phyloP scores from a whole-genome alignment of 2,113 vertebrate genomes.

The Motacilla tschutschensis region DNA sequence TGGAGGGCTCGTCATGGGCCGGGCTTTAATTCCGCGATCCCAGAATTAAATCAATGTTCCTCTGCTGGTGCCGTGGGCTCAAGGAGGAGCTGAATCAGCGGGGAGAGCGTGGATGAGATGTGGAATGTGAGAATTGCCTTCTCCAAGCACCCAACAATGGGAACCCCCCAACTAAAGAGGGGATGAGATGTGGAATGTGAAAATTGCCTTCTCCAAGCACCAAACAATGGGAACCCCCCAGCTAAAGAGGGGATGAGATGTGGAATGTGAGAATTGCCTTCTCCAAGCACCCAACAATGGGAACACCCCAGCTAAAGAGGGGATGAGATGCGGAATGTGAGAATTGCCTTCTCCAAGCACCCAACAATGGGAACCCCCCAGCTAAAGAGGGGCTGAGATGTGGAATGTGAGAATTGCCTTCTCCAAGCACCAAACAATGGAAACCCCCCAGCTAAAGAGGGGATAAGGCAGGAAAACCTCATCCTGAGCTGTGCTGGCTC shows the following conservation, averaged over 20 bases:
- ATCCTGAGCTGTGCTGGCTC: not conserved
- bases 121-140: not conserved
- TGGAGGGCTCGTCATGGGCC: not conserved
- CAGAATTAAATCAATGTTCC: fast-evolving
- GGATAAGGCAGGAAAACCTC: not conserved
- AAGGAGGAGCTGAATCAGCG: not conserved
- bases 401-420: not conserved
- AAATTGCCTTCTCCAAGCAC: not conserved
- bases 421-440: not conserved
- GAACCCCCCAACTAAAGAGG: not conserved
- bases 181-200: fast-evolving
- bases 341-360: not conserved
- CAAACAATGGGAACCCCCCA: not conserved
- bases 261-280: not conserved
- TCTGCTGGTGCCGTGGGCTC: fast-evolving
- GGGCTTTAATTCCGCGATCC: not conserved
- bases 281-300: not conserved
- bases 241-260: fast-evolving
- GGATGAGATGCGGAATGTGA: fast-evolving
- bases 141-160: not conserved
- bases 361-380: not conserved
- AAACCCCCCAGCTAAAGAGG: not conserved
- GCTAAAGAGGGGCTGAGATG: fast-evolving
- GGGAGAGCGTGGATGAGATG: fast-evolving
- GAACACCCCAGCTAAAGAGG: not conserved